A percentile compares a stretch with the other conserved stretches of the same genome.
These are phyloP conservation scores for Colletes latitarsis DNA, from an alignment of 1,140 invertebrate species.

Conservation along the genomic window DNA sequence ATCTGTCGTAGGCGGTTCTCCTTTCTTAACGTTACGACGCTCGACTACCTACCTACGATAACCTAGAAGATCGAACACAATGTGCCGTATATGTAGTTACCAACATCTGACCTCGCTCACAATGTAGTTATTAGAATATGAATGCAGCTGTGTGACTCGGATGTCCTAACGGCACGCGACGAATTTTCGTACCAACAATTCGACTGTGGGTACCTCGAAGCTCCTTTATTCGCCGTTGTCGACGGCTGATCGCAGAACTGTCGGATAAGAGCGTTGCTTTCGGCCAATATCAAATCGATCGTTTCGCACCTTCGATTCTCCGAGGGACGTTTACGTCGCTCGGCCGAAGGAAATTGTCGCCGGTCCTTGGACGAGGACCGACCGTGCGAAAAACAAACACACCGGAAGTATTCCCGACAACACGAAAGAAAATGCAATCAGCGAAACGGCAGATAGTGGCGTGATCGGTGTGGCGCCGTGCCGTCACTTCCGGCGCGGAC, in stretches of 20 bases:
- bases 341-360: constrained; percentile 31
- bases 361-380: background rate
- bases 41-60: constrained; percentile 52
- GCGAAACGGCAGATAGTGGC: constrained; percentile 77
- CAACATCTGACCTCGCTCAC: constrained; percentile 77
- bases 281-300: background rate
- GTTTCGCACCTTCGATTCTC: background rate
- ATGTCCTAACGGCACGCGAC: constrained; percentile 71
- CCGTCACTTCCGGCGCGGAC: constrained; percentile 75
- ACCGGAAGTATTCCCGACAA: constrained; percentile 29
- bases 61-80: constrained; percentile 67
- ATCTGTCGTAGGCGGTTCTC: constrained; percentile 73
- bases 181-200: constrained; percentile 50
- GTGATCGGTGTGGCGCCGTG: constrained; percentile 73
- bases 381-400: constrained; percentile 52
- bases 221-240: background rate
- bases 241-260: too few relatives aligned
- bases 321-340: background rate
- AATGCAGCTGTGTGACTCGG: constrained; percentile 67
- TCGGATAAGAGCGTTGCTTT: background rate
- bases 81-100: constrained; percentile 69
- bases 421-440: constrained; percentile 67
- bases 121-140: constrained; percentile 79
- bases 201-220: constrained; percentile 23
- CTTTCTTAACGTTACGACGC: constrained; percentile 68